A percentile compares a stretch with the other conserved stretches of the same genome.
Evolutionary conservation across 2,113 vertebrate genomes (phyloP).

Genomic region (Lophochroa leadbeateri): DNA sequence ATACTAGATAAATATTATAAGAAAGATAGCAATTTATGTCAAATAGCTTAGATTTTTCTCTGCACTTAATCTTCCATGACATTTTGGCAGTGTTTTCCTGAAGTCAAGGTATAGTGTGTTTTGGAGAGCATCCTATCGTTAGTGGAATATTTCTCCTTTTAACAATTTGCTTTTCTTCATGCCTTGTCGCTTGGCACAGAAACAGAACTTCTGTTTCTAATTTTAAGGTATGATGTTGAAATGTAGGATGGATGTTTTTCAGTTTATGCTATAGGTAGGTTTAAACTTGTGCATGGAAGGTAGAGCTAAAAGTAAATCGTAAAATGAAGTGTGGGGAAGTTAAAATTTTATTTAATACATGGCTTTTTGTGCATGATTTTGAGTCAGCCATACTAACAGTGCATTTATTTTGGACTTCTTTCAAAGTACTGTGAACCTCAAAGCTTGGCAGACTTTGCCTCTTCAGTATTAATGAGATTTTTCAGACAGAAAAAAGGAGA

Average conservation of each 20-base stretch:
- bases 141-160: background rate
- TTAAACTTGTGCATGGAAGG: background rate
- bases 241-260: background rate
- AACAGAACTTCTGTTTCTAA: background rate
- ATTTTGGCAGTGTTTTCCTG: background rate
- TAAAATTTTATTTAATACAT: background rate
- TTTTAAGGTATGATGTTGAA: background rate
- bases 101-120: background rate
- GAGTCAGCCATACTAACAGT: background rate
- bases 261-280: background rate
- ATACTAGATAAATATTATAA: background rate
- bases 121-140: background rate
- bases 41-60: background rate
- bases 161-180: background rate
- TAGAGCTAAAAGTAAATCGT: background rate
- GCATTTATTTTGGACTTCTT: conserved; percentile 7
- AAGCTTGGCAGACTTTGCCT: background rate
- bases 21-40: accelerated
- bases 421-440: background rate
- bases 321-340: background rate
- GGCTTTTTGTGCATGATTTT: background rate
- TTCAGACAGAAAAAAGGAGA: conserved; percentile 1
- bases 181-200: background rate
- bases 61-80: background rate
- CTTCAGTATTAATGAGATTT: background rate